Evolutionary conservation across 2,113 vertebrate species (phyloP), one percentile per base, ranked within the genome.

Genomic region (Equus quagga): DNA sequence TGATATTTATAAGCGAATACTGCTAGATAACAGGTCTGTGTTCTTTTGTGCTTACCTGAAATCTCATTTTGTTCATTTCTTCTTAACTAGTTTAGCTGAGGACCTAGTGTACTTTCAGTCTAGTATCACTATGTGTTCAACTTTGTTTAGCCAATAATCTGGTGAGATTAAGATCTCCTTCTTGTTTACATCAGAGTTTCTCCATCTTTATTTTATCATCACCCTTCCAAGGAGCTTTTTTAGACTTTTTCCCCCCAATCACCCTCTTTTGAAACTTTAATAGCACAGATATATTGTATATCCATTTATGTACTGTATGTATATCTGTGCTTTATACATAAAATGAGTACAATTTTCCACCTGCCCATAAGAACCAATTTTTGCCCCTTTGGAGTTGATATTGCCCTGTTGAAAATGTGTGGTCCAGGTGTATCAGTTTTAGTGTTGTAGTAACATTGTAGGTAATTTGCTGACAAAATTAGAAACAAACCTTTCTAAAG

Each of bases 1-100:
- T 91, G 99, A 99, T 94, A 99, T 99, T 98, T 99, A 99, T 98
- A 99, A 99, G 97, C 99, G 99, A 75, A 99, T 99, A 93, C 98
- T 99, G 28, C 98, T 99, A 72, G 99, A 99, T 93, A 99, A 99
- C 98, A 99, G 99, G 99, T 99, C 94, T 51, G 98, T 92, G 60
- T 17, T 64, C 72, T 85, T 79, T 73, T 6, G 21, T 17, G 70
- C 49, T 54, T 69, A 2, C 54, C 78, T 2, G 1, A 28, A n/a
- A 41, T 78, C 41, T 62, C 65, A 15, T 72, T 65, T 65, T 54
- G 14, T 90, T 79, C 23, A 51, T 93, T 94, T 91, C 86, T 80
- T 85, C 73, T 83, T 78, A 56, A 31, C 21, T 51, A 11, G 31
- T 94, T 91, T 81, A 54, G 15, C 46, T 49, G 26, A 81, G 41